These are phyloP conservation scores for Morpho helenor DNA, from an alignment of 2,888 invertebrate genomes.

Conservation along the genomic window DNA sequence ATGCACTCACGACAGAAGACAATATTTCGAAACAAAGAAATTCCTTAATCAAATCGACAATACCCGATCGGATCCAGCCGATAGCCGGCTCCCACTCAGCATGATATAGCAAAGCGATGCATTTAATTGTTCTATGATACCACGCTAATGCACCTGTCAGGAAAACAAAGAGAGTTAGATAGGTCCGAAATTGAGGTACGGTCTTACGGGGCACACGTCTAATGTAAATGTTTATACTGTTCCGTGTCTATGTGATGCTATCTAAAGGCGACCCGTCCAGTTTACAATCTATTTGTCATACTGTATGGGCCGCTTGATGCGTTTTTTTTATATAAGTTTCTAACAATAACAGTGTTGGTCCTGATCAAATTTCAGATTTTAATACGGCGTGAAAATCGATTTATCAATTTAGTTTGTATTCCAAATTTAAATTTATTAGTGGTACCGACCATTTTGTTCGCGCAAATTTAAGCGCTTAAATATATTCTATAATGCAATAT, in stretches of 20 bases:
- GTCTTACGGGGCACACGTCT: slow-evolving; percentile 46
- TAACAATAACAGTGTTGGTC: background rate
- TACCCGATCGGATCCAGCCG: slow-evolving; percentile 22
- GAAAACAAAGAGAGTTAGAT: slow-evolving; percentile 73
- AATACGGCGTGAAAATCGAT: no score
- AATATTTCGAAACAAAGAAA: slow-evolving; percentile 57
- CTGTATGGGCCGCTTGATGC: slow-evolving; percentile 7
- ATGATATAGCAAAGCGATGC: slow-evolving; percentile 67
- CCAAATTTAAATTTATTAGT: no score
- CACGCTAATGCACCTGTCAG: slow-evolving; percentile 78
- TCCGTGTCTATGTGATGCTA: slow-evolving; percentile 53
- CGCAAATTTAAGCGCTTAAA: no score
- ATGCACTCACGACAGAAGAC: slow-evolving; percentile 27
- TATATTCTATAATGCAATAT: no score
- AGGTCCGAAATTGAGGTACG: slow-evolving; percentile 71
- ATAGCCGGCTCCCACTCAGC: slow-evolving; percentile 46
- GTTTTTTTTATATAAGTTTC: background rate
- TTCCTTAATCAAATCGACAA: slow-evolving; percentile 58
- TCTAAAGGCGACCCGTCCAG: slow-evolving; percentile 60
- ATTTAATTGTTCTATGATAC: slow-evolving; percentile 77
- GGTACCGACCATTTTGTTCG: no score
- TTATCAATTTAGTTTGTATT: no score
- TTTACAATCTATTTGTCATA: slow-evolving; percentile 48
- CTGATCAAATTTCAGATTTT: no score
- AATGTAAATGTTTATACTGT: slow-evolving; percentile 79